Base-by-base conservation (phyloP, 2,113 vertebrate species). In the Pachycephala philippinensis region DNA sequence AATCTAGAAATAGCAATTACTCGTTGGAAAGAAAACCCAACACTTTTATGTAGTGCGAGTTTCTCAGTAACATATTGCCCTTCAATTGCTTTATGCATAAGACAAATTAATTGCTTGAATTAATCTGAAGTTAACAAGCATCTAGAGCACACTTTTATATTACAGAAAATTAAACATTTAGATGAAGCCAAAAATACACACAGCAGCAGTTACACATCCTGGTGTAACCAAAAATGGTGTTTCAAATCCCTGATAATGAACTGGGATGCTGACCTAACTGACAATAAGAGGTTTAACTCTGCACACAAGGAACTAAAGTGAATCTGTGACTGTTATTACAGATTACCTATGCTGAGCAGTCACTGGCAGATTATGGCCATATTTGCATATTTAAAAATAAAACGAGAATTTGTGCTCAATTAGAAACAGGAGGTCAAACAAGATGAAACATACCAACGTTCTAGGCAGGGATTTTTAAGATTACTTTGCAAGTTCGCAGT, bases 201-300 rank as follows among this genome's bases (percentile, higher is more conserved):
- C 4, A 1, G 53, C 31, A 77, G 60, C 68, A 60, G 26, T 84
- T 84, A 63, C 30, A 77, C 24, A 54, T 53, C 64, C 79, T 42
- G 35, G 24, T 26, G 76, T 66, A 78, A 90, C 90, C 88, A 90
- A 93, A 95, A 96, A 84, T 39, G 88, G 93, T 64, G 47, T 64
- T 90, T 81, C 88, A 95, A 95, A 96, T 94, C 96, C 95, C 92
- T 18, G 80, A 64, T 90, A 90, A 90, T 37, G 85, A 94, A 94
- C 56, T 20, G 68, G 93, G 88, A 75, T 84, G 92, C 92, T 59
- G 88, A 92, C 72, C 92, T 90, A 94, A 95, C 79, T 70, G 93
- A 94, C 93, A 94, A 86, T 96, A 97, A 97, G 96, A 96, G 93
- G 91, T 96, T 95, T 96, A 97, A 90, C 90, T 90, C 66, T 9